These are phyloP conservation scores for Cantharis rufa DNA, from an alignment of 2,888 invertebrate genomes.

Conservation along the genomic window DNA sequence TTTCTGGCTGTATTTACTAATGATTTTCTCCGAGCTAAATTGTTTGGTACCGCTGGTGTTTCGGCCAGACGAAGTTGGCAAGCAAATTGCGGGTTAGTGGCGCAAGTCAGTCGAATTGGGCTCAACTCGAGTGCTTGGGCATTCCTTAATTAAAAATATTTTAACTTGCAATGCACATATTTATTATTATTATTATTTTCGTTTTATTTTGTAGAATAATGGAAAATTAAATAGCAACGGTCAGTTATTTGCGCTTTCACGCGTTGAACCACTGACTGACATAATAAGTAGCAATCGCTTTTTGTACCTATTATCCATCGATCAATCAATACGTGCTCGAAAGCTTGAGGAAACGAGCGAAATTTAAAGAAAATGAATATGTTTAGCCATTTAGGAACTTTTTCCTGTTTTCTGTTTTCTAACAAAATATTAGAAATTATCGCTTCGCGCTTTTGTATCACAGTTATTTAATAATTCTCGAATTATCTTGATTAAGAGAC, in stretches of 20 bases:
- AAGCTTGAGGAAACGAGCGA: constrained; percentile 5
- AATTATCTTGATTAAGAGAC: neutral
- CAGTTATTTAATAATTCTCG: neutral
- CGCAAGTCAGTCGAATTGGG: constrained; percentile 28
- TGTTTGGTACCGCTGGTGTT: constrained; percentile 3
- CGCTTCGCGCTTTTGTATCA: neutral
- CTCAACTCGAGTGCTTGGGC: constrained; percentile 11
- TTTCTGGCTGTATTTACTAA: neutral
- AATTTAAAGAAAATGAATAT: constrained; percentile 4
- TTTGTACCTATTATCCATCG: constrained; percentile 13
- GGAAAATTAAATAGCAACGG: neutral
- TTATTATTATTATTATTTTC: neutral
- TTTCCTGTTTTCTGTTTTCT: neutral
- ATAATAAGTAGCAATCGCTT: constrained; percentile 13
- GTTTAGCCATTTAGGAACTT: neutral
- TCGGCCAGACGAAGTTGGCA: constrained; percentile 17
- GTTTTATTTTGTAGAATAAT: neutral
- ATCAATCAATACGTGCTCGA: constrained; percentile 12
- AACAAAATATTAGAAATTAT: neutral
- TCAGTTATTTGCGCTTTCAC: constrained; percentile 7
- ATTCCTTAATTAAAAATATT: constrained; percentile 17
- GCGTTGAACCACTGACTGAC: constrained; percentile 15
- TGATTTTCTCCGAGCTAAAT: neutral
- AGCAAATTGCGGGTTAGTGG: constrained; percentile 34
- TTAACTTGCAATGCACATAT: neutral